phyloP scores from a whole-genome alignment of 2,888 invertebrate species.

The Prosopocoilus inquinatus region DNA sequence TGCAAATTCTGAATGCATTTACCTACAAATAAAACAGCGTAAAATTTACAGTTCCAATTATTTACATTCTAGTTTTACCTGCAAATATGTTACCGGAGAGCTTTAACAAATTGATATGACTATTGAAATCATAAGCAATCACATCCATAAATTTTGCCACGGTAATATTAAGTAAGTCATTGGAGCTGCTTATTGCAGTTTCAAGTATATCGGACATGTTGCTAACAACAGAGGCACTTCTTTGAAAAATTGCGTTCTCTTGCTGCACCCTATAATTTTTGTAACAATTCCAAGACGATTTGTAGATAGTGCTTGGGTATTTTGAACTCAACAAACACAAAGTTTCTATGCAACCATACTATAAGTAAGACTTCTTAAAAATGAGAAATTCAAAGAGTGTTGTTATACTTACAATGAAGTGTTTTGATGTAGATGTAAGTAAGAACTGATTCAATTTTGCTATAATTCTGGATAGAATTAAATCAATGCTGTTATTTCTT shows the following conservation, averaged over 20 bases:
- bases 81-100: slow-evolving; percentile 59
- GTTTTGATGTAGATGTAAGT: slow-evolving; percentile 63
- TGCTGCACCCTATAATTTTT: slow-evolving; percentile 16
- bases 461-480: slow-evolving; percentile 59
- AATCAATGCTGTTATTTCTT: slow-evolving; percentile 47
- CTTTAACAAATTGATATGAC: slow-evolving; percentile 52
- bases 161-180: slow-evolving; percentile 43
- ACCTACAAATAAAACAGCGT: slow-evolving; percentile 14
- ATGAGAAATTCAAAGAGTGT: background rate
- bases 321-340: slow-evolving; percentile 63
- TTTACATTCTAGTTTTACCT: slow-evolving; percentile 43
- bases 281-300: slow-evolving; percentile 64
- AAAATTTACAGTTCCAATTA: slow-evolving; percentile 6
- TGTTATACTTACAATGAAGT: slow-evolving; percentile 60
- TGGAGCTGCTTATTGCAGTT: slow-evolving; percentile 29
- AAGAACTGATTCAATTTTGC: slow-evolving; percentile 54
- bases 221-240: slow-evolving; percentile 20
- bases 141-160: slow-evolving; percentile 53
- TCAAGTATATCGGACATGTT: slow-evolving; percentile 19
- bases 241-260: slow-evolving; percentile 21
- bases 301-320: slow-evolving; percentile 68
- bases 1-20: slow-evolving; percentile 29
- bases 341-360: slow-evolving; percentile 68
- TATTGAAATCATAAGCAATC: slow-evolving; percentile 56
- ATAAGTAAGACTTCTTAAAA: slow-evolving; percentile 29